Evolutionary conservation across 37 sponge, comb jelly and placozoan species (phyloP).

Genomic region (Beroe ovata): DNA sequence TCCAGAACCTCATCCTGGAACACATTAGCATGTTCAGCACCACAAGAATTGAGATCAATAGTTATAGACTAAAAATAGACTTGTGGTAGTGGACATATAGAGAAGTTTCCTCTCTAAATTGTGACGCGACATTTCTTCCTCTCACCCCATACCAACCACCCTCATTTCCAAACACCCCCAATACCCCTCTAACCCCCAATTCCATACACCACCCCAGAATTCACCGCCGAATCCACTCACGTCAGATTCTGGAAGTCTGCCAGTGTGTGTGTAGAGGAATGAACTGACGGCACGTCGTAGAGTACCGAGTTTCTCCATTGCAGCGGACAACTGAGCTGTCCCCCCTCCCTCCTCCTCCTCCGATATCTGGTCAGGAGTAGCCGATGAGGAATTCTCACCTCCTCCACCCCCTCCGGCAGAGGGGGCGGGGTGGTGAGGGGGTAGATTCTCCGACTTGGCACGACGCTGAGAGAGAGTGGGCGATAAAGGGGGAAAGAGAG

Average conservation of each 20-base stretch:
- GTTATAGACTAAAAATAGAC: no score
- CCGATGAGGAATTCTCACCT: neutral
- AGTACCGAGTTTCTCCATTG: slow-evolving; percentile 27
- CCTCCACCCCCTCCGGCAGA: neutral
- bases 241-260: slow-evolving; percentile 3
- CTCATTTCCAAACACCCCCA: no score
- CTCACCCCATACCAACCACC: no score
- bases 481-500: neutral
- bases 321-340: neutral
- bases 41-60: no score
- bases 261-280: slow-evolving; percentile 42
- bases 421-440: neutral
- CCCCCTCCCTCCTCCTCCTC: neutral
- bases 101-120: no score
- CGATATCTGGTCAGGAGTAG: neutral
- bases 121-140: no score
- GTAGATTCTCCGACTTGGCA: neutral
- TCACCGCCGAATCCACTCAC: no score
- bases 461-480: neutral
- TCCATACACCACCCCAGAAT: no score
- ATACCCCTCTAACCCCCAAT: no score
- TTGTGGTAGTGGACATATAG: no score
- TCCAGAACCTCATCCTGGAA: slow-evolving; percentile 41
- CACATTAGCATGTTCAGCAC: no score
- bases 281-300: slow-evolving; percentile 24